phyloP scores from a whole-genome alignment of 2,888 invertebrate genomes.

The Darwinula stevensoni region DNA sequence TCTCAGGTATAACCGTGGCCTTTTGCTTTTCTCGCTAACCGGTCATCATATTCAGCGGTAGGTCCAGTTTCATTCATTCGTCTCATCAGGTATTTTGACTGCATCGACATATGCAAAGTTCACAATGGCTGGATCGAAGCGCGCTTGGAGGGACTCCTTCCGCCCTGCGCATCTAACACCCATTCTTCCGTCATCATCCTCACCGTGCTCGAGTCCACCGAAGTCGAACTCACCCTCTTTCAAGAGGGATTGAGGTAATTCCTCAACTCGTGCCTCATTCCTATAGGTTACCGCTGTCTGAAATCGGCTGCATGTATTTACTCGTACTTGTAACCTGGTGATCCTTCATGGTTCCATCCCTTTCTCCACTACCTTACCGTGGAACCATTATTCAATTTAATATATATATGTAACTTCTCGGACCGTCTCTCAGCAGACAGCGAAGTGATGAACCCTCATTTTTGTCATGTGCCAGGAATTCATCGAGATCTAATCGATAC shows the following conservation, averaged over 20 bases:
- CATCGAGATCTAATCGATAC: too few relatives aligned
- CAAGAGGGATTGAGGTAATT: slow-evolving; percentile 58
- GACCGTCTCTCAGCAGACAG: too few relatives aligned
- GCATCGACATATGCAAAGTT: slow-evolving; percentile 90
- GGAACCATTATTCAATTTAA: too few relatives aligned
- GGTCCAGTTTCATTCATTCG: slow-evolving; percentile 3
- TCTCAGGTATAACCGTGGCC: slow-evolving; percentile 29
- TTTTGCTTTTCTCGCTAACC: neutral
- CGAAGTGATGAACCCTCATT: too few relatives aligned
- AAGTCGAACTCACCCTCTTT: slow-evolving; percentile 83
- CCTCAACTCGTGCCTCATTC: neutral
- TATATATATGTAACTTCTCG: too few relatives aligned
- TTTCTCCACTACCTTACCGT: too few relatives aligned
- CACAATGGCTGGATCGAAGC: slow-evolving; percentile 76
- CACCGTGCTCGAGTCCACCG: slow-evolving; percentile 75
- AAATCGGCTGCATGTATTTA: too few relatives aligned
- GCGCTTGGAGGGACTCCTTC: slow-evolving; percentile 48
- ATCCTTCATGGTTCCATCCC: too few relatives aligned
- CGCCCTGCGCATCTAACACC: slow-evolving; percentile 44
- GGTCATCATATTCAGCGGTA: neutral
- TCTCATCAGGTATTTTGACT: slow-evolving; percentile 51
- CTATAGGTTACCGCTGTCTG: too few relatives aligned
- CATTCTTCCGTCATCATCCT: slow-evolving; percentile 56
- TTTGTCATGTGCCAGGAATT: too few relatives aligned
- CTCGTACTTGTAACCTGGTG: too few relatives aligned